Evolutionary conservation across 2,888 invertebrate species (phyloP).

Genomic region (Drosophila nigricruria): DNA sequence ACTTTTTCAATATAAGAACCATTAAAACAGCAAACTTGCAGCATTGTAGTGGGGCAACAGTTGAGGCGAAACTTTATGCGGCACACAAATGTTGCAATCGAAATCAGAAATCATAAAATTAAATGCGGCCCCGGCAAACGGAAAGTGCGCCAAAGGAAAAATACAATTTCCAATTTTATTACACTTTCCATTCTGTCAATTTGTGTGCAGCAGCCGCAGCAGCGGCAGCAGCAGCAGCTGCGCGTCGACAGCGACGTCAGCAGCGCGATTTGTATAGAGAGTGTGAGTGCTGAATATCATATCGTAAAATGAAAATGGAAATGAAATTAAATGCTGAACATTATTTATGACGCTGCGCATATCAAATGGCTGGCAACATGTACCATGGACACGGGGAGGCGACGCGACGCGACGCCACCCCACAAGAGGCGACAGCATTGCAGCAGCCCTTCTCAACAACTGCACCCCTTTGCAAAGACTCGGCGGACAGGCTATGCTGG

Average conservation of each 20-base stretch:
- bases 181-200: conserved; percentile 75
- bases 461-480: conserved; percentile 57
- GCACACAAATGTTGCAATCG: conserved; percentile 63
- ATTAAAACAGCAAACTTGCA: conserved; percentile 34
- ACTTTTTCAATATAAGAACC: conserved; percentile 44
- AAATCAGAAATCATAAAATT: conserved; percentile 71
- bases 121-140: conserved; percentile 47
- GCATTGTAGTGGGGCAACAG: conserved; percentile 30
- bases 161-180: conserved; percentile 77
- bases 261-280: conserved; percentile 10
- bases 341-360: conserved; percentile 80
- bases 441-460: conserved; percentile 25
- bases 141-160: conserved; percentile 61
- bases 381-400: conserved; percentile 14
- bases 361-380: conserved; percentile 70
- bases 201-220: conserved; percentile 36
- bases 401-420: conserved; percentile 20
- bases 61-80: conserved; percentile 40
- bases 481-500: conserved; percentile 5
- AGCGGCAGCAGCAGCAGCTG: conserved; percentile 20
- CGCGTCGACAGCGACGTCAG: conserved; percentile 10
- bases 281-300: conserved; percentile 61
- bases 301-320: conserved; percentile 81
- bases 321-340: conserved; percentile 81
- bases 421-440: conserved; percentile 12